A percentile compares a stretch with the other conserved stretches of the same genome.
Evolutionary conservation across 2,113 vertebrate species (phyloP).

Genomic region (Penelope pileata): DNA sequence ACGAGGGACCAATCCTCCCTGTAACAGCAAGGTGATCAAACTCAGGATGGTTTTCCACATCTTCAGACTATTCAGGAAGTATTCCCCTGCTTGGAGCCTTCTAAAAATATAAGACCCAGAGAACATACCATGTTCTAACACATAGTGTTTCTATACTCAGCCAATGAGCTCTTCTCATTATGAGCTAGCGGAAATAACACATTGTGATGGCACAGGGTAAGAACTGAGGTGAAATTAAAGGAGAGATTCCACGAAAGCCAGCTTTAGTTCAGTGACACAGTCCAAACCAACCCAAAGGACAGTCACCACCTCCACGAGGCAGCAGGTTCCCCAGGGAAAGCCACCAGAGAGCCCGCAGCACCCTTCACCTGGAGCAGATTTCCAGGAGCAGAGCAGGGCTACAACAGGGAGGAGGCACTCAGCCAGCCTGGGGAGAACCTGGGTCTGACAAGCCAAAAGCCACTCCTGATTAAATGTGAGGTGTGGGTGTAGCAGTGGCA

Average conservation of each 20-base stretch:
- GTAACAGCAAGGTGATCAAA: neutral
- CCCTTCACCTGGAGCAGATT: rapidly evolving
- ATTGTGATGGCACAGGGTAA: neutral
- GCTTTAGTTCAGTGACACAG: neutral
- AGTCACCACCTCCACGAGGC: neutral
- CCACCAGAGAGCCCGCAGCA: too few relatives aligned
- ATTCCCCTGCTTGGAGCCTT: neutral
- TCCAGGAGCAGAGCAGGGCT: neutral
- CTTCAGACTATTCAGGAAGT: neutral
- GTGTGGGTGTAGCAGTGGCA: neutral
- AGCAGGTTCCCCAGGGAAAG: neutral
- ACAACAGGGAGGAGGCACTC: neutral
- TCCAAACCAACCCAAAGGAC: neutral
- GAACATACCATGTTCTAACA: neutral
- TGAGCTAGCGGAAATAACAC: neutral
- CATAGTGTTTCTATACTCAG: neutral
- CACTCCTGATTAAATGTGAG: neutral
- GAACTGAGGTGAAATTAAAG: neutral
- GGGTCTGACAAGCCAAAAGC: neutral
- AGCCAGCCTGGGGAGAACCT: neutral
- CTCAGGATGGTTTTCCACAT: too few relatives aligned
- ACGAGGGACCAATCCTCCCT: neutral
- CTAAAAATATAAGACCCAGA: neutral
- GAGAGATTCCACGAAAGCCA: neutral
- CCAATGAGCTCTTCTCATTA: neutral